Conservation (phyloP, 2,888 invertebrate species). For the Tiliacea aurago region DNA sequence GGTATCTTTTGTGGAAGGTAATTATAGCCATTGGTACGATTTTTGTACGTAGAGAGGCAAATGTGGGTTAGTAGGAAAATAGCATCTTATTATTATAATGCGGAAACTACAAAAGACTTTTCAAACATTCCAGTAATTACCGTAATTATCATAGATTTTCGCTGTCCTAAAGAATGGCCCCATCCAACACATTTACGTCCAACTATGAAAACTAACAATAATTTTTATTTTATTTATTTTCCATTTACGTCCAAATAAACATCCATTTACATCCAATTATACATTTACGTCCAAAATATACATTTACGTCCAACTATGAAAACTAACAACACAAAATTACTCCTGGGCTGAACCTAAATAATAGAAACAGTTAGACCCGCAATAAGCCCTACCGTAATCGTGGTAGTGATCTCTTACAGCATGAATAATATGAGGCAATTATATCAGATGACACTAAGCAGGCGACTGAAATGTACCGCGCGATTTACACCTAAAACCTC, state of each 20-base stretch:
- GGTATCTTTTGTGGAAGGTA: conserved; percentile 1
- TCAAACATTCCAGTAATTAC: background rate
- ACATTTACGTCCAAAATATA: conserved; percentile 33
- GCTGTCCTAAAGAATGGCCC: conserved; percentile 11
- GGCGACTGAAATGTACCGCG: conserved; percentile 67
- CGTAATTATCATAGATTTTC: background rate
- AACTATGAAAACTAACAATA: conserved; percentile 13
- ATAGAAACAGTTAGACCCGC: conserved; percentile 49
- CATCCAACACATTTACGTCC: conserved; percentile 19
- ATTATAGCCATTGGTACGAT: background rate
- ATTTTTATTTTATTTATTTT: too few relatives aligned
- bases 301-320: conserved; percentile 17
- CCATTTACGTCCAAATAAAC: too few relatives aligned
- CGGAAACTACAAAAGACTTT: background rate
- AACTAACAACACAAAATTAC: conserved; percentile 8
- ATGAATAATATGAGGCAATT: conserved; percentile 65
- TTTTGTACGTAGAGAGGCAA: background rate
- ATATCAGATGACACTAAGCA: conserved; percentile 55
- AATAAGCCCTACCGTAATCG: conserved; percentile 52
- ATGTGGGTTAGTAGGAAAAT: background rate
- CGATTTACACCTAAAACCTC: conserved; percentile 69
- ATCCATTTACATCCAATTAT: too few relatives aligned
- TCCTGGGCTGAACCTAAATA: conserved; percentile 30
- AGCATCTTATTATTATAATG: background rate
- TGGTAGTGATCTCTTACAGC: conserved; percentile 59